Evolutionary conservation across 2,888 invertebrate species (phyloP).

Genomic region (Xestoiulus laeticollis): DNA sequence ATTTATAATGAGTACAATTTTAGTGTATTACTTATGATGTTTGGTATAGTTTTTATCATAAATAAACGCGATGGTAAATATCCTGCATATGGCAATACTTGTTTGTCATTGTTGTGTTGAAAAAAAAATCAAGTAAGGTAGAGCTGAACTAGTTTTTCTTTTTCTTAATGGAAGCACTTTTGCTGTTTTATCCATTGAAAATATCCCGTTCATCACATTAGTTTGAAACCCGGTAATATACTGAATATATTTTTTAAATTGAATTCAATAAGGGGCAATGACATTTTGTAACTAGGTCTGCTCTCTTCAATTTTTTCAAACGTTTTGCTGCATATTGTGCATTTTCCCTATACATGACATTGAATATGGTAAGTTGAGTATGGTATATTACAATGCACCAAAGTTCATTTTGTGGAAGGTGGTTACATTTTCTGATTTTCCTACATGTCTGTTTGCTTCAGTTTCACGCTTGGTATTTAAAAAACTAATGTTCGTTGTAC

Average conservation of each 20-base stretch:
- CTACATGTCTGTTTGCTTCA: too few species aligned
- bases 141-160: constrained; percentile 15
- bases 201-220: background rate
- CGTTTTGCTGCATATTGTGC: background rate
- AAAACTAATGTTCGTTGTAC: too few species aligned
- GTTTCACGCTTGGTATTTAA: too few species aligned
- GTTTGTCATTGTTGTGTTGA: background rate
- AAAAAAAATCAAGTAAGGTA: background rate
- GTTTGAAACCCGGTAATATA: background rate
- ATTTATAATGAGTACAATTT: too few species aligned
- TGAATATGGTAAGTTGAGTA: background rate
- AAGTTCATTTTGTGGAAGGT: too few species aligned
- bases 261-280: constrained; percentile 7
- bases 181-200: constrained; percentile 7
- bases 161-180: constrained; percentile 31
- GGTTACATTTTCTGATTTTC: too few species aligned
- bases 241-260: background rate
- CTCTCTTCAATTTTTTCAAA: background rate
- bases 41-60: background rate
- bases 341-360: background rate
- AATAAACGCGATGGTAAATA: background rate
- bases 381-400: too few species aligned
- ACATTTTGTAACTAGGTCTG: constrained; percentile 1
- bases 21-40: background rate
- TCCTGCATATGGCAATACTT: background rate